A percentile compares a stretch with the other conserved stretches of the same genome.
Evolutionary conservation across 92 coral and sea anemone species (phyloP).

Genomic region (Zoanthus sansibaricus): DNA sequence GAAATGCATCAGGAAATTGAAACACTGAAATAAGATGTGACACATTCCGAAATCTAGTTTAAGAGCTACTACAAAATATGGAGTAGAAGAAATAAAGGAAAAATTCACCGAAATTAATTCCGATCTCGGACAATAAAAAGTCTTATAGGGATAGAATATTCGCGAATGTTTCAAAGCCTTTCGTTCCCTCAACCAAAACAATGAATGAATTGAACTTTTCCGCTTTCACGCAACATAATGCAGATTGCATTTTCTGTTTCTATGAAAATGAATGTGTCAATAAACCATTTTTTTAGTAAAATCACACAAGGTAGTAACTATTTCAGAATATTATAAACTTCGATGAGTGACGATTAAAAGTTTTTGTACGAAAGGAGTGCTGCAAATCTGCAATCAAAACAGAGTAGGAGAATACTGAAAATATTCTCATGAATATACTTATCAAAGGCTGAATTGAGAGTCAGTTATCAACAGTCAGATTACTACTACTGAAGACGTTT

Average conservation of each 20-base stretch:
- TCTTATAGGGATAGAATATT: not conserved
- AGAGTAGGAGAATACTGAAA: too few relatives aligned
- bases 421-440: not conserved
- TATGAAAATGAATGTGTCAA: constrained; percentile 28
- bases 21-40: not conserved
- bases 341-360: not conserved
- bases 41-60: not conserved
- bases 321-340: not conserved
- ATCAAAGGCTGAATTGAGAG: constrained; percentile 18
- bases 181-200: constrained; percentile 16
- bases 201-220: constrained; percentile 29
- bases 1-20: constrained; percentile 10
- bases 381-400: not conserved
- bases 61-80: not conserved
- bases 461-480: constrained; percentile 32
- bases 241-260: constrained; percentile 22
- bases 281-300: not conserved
- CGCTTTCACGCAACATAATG: constrained; percentile 21
- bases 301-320: not conserved
- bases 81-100: constrained; percentile 4
- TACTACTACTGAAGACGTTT: constrained; percentile 19
- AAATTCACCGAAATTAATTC: not conserved
- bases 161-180: not conserved
- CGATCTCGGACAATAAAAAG: not conserved
- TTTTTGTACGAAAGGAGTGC: not conserved